Base-by-base conservation (phyloP, 2,797 vertebrate species). In the Hybognathus amarus region DNA sequence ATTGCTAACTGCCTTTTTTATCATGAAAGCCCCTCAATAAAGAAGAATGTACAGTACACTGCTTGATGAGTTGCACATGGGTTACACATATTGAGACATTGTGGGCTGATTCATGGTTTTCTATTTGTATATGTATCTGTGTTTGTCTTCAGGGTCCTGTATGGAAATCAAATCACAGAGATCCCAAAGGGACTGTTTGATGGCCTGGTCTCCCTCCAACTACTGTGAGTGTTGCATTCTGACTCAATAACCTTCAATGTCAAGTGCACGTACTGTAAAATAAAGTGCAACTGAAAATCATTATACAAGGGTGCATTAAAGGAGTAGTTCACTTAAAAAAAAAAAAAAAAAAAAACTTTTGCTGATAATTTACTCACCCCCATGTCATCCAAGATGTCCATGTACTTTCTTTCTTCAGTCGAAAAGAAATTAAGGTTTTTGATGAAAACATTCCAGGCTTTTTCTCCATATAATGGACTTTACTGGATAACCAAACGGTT, bases 131-230 rank as follows among this genome's bases (percentile, higher is more conserved):
- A n/a, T 90, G 69, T 83, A 85, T 83, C 81, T 89, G 79, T 90
- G 71, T 70, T 92, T 91, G 90, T 90, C 77, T 92, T 86, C 95
- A 99, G 98, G 93, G 98, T 99, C 54, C 95, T 99, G 63, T 99
- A 99, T 70, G 98, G 98, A 89, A 99, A 99, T 95, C 99, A 99
- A 95, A 99, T 99, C 92, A 95, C 97, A 0, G 98, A 99, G 93
- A 95, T 99, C 89, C 96, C 98, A 90, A 99, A 98, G 91, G 98
- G 98, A 87, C 94, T 99, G 87, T 99, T 99, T 92, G 97, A 99
- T 88, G 98, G 98, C 90, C 96, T 99, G 86, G 95, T 96, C 87
- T 98, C 98, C 87, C 95, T 99, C 79, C 98, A 99, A 92, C 95
- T 99, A 86, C 95, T 99, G 98, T 99, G 93, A 99, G 98, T 99